Evolutionary conservation across 2,113 vertebrate genomes (phyloP).

Genomic region (Raphicerus campestris): DNA sequence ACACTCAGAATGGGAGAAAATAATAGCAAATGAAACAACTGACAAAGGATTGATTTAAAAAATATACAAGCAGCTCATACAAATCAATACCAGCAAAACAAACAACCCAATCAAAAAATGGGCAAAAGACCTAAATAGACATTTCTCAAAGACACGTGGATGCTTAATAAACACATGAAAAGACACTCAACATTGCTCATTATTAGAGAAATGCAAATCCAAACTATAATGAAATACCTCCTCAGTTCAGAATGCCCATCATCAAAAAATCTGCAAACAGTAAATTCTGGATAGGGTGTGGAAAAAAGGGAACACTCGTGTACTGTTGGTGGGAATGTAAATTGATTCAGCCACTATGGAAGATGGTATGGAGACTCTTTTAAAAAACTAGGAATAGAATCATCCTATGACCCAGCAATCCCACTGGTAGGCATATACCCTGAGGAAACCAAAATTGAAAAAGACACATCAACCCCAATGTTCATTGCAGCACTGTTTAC

Average conservation of each 20-base stretch:
- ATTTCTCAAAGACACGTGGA: background rate
- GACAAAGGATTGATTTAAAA: background rate
- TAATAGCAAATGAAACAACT: background rate
- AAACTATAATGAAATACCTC: background rate
- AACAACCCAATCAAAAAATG: background rate
- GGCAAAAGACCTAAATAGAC: background rate
- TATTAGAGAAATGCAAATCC: background rate
- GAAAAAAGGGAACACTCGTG: background rate
- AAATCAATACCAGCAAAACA: background rate
- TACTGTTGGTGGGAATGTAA: background rate
- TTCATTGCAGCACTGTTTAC: background rate
- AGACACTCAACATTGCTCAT: background rate
- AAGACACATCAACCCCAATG: background rate
- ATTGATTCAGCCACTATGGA: background rate
- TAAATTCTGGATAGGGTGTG: background rate
- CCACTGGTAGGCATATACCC: background rate
- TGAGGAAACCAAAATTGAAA: background rate
- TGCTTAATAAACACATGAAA: background rate
- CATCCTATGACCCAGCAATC: background rate
- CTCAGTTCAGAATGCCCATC: background rate
- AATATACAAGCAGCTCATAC: background rate
- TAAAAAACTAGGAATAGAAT: background rate
- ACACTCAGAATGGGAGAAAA: background rate
- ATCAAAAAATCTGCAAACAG: background rate
- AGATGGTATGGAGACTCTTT: background rate